Conservation (phyloP, 2,888 invertebrate species). For the Blera fallax region DNA sequence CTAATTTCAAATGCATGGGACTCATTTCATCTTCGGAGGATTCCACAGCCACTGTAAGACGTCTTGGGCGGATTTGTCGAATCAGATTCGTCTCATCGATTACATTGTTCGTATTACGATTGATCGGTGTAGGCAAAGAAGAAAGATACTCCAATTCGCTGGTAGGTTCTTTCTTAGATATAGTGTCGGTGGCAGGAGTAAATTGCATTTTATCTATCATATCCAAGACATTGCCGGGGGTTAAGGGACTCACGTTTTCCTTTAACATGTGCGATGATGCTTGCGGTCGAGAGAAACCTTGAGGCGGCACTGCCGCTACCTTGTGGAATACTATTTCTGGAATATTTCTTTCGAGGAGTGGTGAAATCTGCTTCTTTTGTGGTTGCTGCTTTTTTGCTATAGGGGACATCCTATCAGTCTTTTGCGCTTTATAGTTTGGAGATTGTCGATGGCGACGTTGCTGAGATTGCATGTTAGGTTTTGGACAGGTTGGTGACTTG, state of each 20-base stretch:
- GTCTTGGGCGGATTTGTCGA: constrained; percentile 76
- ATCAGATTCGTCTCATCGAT: constrained; percentile 21
- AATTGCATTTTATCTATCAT: constrained; percentile 80
- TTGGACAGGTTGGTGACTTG: constrained; percentile 80
- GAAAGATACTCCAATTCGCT: constrained; percentile 77
- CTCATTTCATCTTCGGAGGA: constrained; percentile 63
- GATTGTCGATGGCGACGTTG: constrained; percentile 71
- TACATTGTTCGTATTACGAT: constrained; percentile 4
- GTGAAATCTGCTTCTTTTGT: constrained; percentile 72
- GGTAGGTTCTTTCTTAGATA: constrained; percentile 13
- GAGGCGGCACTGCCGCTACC: background rate
- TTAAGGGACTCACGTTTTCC: constrained; percentile 82
- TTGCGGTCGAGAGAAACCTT: background rate
- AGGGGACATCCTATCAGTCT: constrained; percentile 60
- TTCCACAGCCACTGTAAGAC: constrained; percentile 74
- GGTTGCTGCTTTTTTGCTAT: constrained; percentile 10
- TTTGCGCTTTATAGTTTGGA: constrained; percentile 55
- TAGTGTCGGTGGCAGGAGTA: constrained; percentile 77
- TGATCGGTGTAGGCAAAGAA: constrained; percentile 78
- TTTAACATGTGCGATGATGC: constrained; percentile 74
- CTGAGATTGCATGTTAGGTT: constrained; percentile 77
- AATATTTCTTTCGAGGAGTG: constrained; percentile 77
- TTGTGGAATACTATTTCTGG: constrained; percentile 36
- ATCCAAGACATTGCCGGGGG: constrained; percentile 77
- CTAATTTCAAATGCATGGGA: constrained; percentile 8